phyloP scores from a whole-genome alignment of 2,797 vertebrate genomes.

The Prunella strophiata region DNA sequence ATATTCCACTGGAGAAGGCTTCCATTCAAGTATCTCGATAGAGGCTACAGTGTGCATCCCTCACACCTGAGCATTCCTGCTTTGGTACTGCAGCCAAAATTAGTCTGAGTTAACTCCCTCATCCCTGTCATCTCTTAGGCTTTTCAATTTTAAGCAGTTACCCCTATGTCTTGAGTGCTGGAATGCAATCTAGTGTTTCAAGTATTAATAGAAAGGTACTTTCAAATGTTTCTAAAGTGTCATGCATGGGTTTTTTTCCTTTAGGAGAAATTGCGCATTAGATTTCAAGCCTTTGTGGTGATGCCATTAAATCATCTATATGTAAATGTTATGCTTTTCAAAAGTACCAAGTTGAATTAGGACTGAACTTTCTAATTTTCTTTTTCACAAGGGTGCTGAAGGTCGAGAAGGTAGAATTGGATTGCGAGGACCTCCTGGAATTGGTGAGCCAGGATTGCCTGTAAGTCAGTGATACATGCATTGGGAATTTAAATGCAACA shows the following conservation, averaged over 20 bases:
- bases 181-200: neutral
- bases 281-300: neutral
- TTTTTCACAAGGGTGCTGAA: conserved; percentile 70
- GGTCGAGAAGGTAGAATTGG: conserved; percentile 74
- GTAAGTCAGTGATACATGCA: conserved; percentile 73
- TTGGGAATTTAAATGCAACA: neutral
- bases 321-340: neutral
- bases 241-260: neutral
- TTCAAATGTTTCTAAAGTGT: neutral
- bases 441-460: conserved; percentile 82
- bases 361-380: neutral
- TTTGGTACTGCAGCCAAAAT: neutral
- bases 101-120: neutral
- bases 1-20: neutral
- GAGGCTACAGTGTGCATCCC: neutral
- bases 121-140: neutral
- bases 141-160: neutral
- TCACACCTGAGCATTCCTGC: neutral
- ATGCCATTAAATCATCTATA: neutral
- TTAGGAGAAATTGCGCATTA: neutral
- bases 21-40: neutral
- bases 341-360: neutral
- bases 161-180: neutral
- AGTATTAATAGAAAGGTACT: neutral
- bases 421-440: conserved; percentile 69